Conservation (phyloP, 1,140 invertebrate species). For the Hycleus cichorii region DNA sequence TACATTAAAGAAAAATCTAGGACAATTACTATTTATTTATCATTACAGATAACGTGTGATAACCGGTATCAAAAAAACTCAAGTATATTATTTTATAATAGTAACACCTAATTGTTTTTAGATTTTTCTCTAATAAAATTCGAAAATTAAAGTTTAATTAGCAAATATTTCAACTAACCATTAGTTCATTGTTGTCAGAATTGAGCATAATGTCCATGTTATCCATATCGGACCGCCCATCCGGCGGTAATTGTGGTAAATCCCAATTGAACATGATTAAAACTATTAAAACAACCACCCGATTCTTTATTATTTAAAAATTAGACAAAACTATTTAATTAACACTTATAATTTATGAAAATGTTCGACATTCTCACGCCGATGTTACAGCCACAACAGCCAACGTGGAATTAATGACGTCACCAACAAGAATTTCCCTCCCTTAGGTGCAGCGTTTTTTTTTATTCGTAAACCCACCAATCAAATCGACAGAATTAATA, state of each 20-base stretch:
- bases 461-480: no score
- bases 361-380: not conserved
- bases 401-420: constrained; percentile 30
- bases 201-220: constrained; percentile 33
- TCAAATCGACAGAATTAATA: no score
- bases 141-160: not conserved
- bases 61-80: not conserved
- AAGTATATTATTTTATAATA: not conserved
- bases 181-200: constrained; percentile 32
- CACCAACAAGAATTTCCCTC: constrained; percentile 9
- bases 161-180: constrained; percentile 29
- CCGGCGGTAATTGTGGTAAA: constrained; percentile 3
- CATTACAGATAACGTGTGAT: not conserved
- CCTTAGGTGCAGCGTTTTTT: no score
- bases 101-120: not conserved
- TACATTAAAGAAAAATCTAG: not conserved
- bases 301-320: constrained; percentile 7
- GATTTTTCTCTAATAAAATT: not conserved
- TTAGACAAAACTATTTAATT: not conserved
- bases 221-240: constrained; percentile 29
- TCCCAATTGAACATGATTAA: constrained; percentile 16
- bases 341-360: not conserved
- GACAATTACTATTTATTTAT: not conserved
- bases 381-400: constrained; percentile 15
- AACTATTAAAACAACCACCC: not conserved